Evolutionary conservation across 2,888 invertebrate genomes (phyloP).

Genomic region (Harpagoxenus sublaevis): DNA sequence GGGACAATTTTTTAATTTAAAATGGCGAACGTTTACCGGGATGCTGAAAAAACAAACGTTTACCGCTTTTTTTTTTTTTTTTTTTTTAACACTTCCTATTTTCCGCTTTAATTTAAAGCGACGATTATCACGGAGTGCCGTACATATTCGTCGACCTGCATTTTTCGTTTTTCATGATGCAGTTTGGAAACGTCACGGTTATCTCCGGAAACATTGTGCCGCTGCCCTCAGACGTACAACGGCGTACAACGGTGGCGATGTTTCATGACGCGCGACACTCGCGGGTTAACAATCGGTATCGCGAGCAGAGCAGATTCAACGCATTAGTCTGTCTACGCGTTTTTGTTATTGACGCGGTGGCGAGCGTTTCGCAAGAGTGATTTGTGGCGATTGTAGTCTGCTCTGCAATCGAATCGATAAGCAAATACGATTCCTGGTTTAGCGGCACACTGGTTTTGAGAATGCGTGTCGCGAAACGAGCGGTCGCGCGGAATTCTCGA

Average conservation of each 20-base stretch:
- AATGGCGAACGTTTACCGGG: background rate
- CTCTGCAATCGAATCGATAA: conserved; percentile 63
- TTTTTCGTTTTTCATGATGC: conserved; percentile 20
- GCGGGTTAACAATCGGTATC: conserved; percentile 75
- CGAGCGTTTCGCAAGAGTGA: conserved; percentile 64
- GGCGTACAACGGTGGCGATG: conserved; percentile 27
- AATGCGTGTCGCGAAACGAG: conserved; percentile 62
- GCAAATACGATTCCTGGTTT: conserved; percentile 69
- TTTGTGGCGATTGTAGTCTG: conserved; percentile 45
- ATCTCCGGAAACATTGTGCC: conserved; percentile 39
- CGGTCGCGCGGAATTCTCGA: conserved; percentile 37
- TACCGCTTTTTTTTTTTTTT: background rate
- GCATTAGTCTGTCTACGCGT: conserved; percentile 69
- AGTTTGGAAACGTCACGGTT: conserved; percentile 28
- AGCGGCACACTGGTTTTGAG: conserved; percentile 64
- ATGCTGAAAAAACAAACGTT: background rate
- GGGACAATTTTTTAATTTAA: conserved; percentile 12
- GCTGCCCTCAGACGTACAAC: conserved; percentile 21
- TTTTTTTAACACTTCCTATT: conserved; percentile 13
- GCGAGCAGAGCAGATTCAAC: conserved; percentile 76
- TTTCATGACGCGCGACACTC: conserved; percentile 48
- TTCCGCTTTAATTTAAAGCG: conserved; percentile 24
- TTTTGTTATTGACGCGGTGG: conserved; percentile 67
- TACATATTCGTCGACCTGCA: background rate
- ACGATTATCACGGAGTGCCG: background rate